Evolutionary conservation across 2,888 invertebrate genomes (phyloP).

Genomic region (Drosophila siamana): DNA sequence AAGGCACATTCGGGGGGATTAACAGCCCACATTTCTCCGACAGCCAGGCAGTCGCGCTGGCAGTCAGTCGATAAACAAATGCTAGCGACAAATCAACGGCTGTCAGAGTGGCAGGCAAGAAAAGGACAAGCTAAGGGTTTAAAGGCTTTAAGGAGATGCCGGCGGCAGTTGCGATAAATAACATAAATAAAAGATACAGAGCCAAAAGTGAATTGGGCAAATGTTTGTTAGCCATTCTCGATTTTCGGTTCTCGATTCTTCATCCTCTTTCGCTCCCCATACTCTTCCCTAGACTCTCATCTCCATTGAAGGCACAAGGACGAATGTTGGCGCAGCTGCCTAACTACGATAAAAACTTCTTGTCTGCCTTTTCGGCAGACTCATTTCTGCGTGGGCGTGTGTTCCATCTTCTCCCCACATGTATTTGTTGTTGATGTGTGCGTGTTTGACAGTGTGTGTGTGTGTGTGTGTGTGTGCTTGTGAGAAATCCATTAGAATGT

Average conservation of each 20-base stretch:
- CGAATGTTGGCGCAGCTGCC: constrained; percentile 69
- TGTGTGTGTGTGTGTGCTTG: constrained; percentile 27
- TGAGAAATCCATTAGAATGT: constrained; percentile 78
- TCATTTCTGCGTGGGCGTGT: constrained; percentile 25
- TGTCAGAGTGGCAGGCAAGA: constrained; percentile 21
- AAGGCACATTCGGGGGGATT: constrained; percentile 62
- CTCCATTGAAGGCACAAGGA: constrained; percentile 47
- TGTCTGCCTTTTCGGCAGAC: constrained; percentile 47
- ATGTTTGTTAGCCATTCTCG: constrained; percentile 63
- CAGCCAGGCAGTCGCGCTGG: constrained; percentile 3
- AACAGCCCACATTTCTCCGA: constrained; percentile 32
- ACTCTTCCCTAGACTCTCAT: neutral
- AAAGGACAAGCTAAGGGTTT: constrained; percentile 45
- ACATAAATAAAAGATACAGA: constrained; percentile 76
- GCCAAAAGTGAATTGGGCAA: constrained; percentile 65
- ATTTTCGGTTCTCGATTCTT: constrained; percentile 2
- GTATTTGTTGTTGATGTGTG: constrained; percentile 10
- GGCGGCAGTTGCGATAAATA: constrained; percentile 69
- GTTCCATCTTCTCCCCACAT: neutral
- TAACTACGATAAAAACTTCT: constrained; percentile 75
- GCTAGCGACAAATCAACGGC: constrained; percentile 52
- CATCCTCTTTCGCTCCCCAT: neutral
- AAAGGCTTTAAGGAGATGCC: constrained; percentile 68
- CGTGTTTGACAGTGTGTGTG: too few relatives aligned
- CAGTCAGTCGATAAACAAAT: constrained; percentile 57